Evolutionary conservation across 2,888 invertebrate genomes (phyloP), one percentile per base, ranked within the genome.

Genomic region (Callinectes sapidus): DNA sequence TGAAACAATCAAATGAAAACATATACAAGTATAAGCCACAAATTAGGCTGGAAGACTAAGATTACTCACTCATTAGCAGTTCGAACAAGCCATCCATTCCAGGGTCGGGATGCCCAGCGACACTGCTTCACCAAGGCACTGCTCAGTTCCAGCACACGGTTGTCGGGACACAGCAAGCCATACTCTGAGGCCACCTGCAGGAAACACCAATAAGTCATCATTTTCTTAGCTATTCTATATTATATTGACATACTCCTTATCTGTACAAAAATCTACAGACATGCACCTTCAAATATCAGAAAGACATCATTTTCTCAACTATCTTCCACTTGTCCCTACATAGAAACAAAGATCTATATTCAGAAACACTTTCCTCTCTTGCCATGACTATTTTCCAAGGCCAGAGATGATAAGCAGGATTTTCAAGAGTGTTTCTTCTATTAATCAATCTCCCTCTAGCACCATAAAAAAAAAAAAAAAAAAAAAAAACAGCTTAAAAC

Each of bases 41-140:
- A 85, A 35, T 16, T n/a, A 85, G 6, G 1, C 2, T 2, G 28
- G 18, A 86, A 48, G 14, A 86, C 48, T 8, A 35, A 48, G 10
- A 16, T n/a, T n/a, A 92, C 94, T 90, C 28, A 94, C 94, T 90
- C 90, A 14, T 61, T 48, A 28, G 71, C 55, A 18, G 91, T 39
- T 18, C 94, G 86, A 97, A 97, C 96, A 0, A 97, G 97, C 85
- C 98, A 96, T 0, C 97, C 97, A 0, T 97, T 97, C 97, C 98
- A 98, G n/a, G 98, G 98, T 93, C 98, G 96, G 0, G 97, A 97
- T 0, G 98, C 98, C 98, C 98, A 98, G 0, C 97, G 97, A 95
- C 98, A 98, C 0, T 97, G 97, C 23, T 96, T 96, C 85, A 97
- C 96, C 85, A 97, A 96, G 6, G 96, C 96, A 5, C 18, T 18